Conservation (phyloP, 2,113 vertebrate species). For the Hypomesus transpacificus region DNA sequence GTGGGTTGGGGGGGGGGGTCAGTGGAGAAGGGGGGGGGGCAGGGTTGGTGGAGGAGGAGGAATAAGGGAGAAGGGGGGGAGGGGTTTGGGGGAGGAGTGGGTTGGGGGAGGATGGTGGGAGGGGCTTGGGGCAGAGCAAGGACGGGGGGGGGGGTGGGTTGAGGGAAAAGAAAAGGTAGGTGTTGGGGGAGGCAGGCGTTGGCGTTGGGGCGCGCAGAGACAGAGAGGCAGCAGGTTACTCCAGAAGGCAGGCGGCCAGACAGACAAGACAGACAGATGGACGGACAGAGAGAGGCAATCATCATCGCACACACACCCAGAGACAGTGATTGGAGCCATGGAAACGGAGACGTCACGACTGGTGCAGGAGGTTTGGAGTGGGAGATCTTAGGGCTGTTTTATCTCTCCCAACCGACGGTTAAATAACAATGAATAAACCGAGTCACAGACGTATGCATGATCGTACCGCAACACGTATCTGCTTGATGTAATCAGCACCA, state of each 20-base stretch:
- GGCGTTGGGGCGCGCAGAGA: constrained; percentile 61
- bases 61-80: constrained; percentile 36
- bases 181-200: constrained; percentile 15
- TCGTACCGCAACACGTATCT: too few relatives aligned
- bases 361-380: too few relatives aligned
- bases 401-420: too few relatives aligned
- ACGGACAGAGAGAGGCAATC: constrained; percentile 70
- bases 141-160: constrained; percentile 14
- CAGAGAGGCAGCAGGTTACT: constrained; percentile 72
- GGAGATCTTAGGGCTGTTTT: too few relatives aligned
- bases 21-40: constrained; percentile 72
- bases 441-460: too few relatives aligned
- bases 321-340: background rate
- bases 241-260: constrained; percentile 55
- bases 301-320: constrained; percentile 26
- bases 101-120: too few relatives aligned
- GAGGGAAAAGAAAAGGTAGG: constrained; percentile 30
- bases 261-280: constrained; percentile 30
- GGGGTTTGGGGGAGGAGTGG: too few relatives aligned
- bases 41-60: constrained; percentile 46
- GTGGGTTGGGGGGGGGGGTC: constrained; percentile 88
- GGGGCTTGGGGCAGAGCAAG: background rate
- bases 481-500: too few relatives aligned
- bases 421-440: too few relatives aligned
- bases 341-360: background rate